Conservation (phyloP, 1,140 invertebrate genomes). For the Tribolium castaneum region DNA sequence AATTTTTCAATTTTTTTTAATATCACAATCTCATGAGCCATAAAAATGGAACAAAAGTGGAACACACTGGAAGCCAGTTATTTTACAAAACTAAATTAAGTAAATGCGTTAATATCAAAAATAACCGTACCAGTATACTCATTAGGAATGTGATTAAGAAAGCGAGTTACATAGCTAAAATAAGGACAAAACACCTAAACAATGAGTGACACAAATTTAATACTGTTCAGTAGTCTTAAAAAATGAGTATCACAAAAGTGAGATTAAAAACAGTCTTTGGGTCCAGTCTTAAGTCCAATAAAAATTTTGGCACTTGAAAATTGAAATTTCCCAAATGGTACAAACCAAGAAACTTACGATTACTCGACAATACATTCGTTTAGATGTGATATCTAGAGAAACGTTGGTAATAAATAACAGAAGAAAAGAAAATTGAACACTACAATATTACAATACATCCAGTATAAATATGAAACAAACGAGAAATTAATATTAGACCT, state of each 20-base stretch:
- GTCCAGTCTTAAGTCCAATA: slow-evolving; percentile 41
- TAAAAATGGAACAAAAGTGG: slow-evolving; percentile 17
- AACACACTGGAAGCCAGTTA: slow-evolving; percentile 27
- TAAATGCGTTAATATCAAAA: slow-evolving; percentile 28
- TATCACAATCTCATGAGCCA: slow-evolving; percentile 41
- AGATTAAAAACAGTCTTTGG: slow-evolving; percentile 41
- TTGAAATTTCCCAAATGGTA: slow-evolving; percentile 5
- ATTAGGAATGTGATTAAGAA: slow-evolving; percentile 38
- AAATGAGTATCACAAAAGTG: slow-evolving; percentile 30
- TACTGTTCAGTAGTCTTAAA: neutral
- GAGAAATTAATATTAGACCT: slow-evolving; percentile 42
- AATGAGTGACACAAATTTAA: slow-evolving; percentile 28
- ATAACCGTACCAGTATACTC: slow-evolving; percentile 6
- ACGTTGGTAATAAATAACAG: slow-evolving; percentile 23
- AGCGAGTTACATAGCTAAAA: slow-evolving; percentile 32
- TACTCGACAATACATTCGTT: slow-evolving; percentile 17
- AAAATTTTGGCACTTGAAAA: slow-evolving; percentile 31
- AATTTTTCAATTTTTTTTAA: slow-evolving; percentile 36
- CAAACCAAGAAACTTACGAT: slow-evolving; percentile 18
- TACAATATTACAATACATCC: slow-evolving; percentile 44
- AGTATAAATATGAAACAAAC: slow-evolving; percentile 40
- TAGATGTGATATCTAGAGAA: slow-evolving; percentile 31
- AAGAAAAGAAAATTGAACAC: slow-evolving; percentile 42
- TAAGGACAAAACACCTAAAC: slow-evolving; percentile 17
- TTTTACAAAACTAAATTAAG: slow-evolving; percentile 33